phyloP scores from a whole-genome alignment of 1,140 invertebrate genomes.

The Ditylenchus dipsaci region DNA sequence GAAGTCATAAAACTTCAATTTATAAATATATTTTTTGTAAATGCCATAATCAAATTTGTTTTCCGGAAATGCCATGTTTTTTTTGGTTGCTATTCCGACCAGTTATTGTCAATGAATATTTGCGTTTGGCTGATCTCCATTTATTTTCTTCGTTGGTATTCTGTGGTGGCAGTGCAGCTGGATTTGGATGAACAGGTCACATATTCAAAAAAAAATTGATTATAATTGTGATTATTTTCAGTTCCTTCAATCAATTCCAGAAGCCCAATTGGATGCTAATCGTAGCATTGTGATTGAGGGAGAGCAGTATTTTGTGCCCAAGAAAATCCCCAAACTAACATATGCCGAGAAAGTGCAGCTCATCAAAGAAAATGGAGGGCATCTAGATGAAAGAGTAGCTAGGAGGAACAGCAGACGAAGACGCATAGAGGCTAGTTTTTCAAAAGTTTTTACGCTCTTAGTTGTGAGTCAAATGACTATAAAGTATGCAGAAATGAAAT shows the following conservation, averaged over 20 bases:
- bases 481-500: slow-evolving; percentile 10
- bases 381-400: neutral
- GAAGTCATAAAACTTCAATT: too few relatives aligned
- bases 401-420: neutral
- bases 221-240: neutral
- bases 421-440: neutral
- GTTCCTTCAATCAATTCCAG: neutral
- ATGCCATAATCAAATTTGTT: too few relatives aligned
- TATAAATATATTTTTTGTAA: too few relatives aligned
- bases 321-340: slow-evolving; percentile 30
- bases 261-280: neutral
- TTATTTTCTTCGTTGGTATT: too few relatives aligned
- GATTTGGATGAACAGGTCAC: too few relatives aligned
- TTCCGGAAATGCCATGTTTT: too few relatives aligned
- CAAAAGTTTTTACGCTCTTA: neutral
- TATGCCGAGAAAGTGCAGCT: slow-evolving; percentile 14
- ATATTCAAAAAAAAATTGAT: too few relatives aligned
- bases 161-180: too few relatives aligned
- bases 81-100: too few relatives aligned
- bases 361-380: slow-evolving; percentile 10
- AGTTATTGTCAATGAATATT: too few relatives aligned
- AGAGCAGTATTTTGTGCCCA: slow-evolving; percentile 31
- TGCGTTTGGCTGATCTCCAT: too few relatives aligned
- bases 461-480: neutral
- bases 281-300: slow-evolving; percentile 9